Percentiles rank a stretch among this genome's conserved stretches.
Evolutionary conservation across 2,113 vertebrate genomes (phyloP).

Genomic region (Verasper variegatus): DNA sequence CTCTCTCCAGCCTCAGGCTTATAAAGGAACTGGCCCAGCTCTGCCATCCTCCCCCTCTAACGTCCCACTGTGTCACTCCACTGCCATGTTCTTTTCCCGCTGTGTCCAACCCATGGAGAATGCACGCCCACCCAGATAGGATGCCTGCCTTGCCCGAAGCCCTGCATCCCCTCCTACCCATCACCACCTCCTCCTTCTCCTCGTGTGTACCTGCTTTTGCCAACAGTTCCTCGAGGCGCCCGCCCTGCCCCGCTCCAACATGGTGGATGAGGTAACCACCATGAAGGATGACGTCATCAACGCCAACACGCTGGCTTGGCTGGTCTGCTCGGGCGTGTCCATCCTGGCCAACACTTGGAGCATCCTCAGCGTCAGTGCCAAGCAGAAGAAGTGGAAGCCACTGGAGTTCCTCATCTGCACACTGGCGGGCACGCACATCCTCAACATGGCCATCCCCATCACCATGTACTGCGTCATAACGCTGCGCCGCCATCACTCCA

Average conservation of each 20-base stretch:
- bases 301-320: constrained; percentile 91
- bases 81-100: constrained; percentile 35
- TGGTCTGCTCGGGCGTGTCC: constrained; percentile 90
- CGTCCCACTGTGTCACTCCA: constrained; percentile 37
- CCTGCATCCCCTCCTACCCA: constrained; percentile 70
- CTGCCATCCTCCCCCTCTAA: constrained; percentile 23
- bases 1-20: constrained; percentile 29
- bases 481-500: constrained; percentile 86
- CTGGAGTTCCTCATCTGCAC: constrained; percentile 93
- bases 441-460: constrained; percentile 91
- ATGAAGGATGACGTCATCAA: constrained; percentile 91
- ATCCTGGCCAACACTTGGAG: constrained; percentile 94
- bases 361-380: constrained; percentile 92
- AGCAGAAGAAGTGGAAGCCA: constrained; percentile 96
- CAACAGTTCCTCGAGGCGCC: constrained; percentile 63
- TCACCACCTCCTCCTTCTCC: constrained; percentile 75
- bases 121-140: constrained; percentile 69
- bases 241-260: constrained; percentile 69
- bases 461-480: constrained; percentile 92
- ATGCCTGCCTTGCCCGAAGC: constrained; percentile 68
- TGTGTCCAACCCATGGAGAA: constrained; percentile 66
- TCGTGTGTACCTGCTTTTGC: constrained; percentile 63
- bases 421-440: constrained; percentile 92
- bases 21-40: constrained; percentile 38
- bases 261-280: constrained; percentile 81